Evolutionary conservation across 2,113 vertebrate genomes (phyloP), one percentile per base, ranked within the genome.

Genomic region (Ailuropoda melanoleuca): DNA sequence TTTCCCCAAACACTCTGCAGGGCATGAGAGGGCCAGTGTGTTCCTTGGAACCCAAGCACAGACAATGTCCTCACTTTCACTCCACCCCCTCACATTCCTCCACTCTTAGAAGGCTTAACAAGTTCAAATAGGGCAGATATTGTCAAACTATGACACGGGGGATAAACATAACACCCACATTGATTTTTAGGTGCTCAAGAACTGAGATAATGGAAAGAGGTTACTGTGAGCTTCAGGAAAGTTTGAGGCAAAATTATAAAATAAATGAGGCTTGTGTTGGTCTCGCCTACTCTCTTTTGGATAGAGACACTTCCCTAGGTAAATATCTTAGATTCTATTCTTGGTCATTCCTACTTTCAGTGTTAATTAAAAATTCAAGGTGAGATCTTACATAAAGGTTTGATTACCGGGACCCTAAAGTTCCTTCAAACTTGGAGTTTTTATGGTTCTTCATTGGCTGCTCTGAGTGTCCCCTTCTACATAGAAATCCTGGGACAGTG

Each of bases 1-100:
- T 87, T 78, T 37, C 50, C 24, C 66, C 55, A 48, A 34, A 53
- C 46, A 60, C 10, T 64, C 1, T 34, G 29, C 4, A 8, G 17
- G 31, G 12, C 8, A 14, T n/a, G 31, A 92, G 64, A 66, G n/a
- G 18, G 24, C 55, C n/a, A 58, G 18, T 11, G 29, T 93, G 39
- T 48, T 88, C 77, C 66, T 15, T 60, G n/a, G 21, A 83, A 72
- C 55, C 10, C 12, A 14, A 78, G 11, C 34, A 86, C 18, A 91
- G 62, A 72, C 10, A 68, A 82, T 89, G n/a, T 18, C 31, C 39
- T 96, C 83, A 74, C 26, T 75, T 78, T 60, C 9, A 39, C 17
- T 64, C 60, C 55, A 80, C 66, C 60, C 39, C 48, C 92, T 96
- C 86, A 83, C 86, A 70, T 92, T 92, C 94, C n/a, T 97, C 66